A percentile compares a stretch with the other conserved stretches of the same genome.
Conservation (phyloP, 2,797 vertebrate genomes). For the Enteromius unitaeniatus region DNA sequence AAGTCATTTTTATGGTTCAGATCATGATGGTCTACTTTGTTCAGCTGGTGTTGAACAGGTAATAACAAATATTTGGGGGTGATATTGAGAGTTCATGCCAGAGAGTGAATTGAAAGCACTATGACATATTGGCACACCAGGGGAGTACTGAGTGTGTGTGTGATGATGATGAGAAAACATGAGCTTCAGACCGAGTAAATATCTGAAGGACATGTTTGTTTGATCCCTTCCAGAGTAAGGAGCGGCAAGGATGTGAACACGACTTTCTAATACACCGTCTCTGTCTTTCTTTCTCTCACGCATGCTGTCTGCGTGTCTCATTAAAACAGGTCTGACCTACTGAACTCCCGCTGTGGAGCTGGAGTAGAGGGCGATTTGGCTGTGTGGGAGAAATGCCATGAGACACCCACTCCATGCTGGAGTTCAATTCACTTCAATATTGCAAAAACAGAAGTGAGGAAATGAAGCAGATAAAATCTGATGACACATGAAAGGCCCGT, state of each 20-base stretch:
- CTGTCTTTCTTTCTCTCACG: conserved; percentile 7
- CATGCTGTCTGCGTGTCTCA: conserved; percentile 32
- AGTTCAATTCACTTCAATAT: conserved; percentile 29
- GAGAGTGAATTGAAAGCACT: not conserved
- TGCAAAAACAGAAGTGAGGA: conserved; percentile 32
- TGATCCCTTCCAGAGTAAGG: conserved; percentile 28
- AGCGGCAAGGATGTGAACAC: conserved; percentile 7
- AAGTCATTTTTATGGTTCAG: not conserved
- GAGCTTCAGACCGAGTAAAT: conserved; percentile 30
- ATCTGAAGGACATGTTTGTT: conserved; percentile 46
- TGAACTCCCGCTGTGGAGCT: conserved; percentile 34
- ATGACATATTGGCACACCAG: not conserved
- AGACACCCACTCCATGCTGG: conserved; percentile 20
- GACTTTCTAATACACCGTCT: conserved; percentile 20
- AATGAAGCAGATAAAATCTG: conserved; percentile 33
- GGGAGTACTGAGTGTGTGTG: not conserved
- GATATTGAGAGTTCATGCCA: not conserved
- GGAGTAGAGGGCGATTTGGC: conserved; percentile 26
- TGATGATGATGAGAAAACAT: conserved; percentile 17
- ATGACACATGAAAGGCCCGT: conserved; percentile 18
- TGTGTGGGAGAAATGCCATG: conserved; percentile 43
- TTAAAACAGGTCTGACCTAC: conserved; percentile 48
- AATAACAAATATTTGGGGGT: not conserved
- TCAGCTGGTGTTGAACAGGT: not conserved
- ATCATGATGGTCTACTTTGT: not conserved